phyloP scores from a whole-genome alignment of 1,140 invertebrate species.

The Oryzaephilus surinamensis region DNA sequence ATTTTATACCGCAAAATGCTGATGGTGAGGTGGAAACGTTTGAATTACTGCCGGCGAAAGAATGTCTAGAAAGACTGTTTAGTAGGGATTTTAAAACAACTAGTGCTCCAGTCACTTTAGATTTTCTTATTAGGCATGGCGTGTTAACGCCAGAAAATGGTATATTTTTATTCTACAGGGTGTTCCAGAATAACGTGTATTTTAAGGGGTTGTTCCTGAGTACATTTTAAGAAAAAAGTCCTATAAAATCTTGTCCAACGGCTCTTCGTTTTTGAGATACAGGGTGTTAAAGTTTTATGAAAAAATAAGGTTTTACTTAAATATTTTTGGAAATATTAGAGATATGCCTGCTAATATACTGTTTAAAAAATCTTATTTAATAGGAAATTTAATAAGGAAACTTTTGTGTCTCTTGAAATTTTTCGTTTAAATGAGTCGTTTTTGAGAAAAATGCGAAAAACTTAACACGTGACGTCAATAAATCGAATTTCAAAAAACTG shows the following conservation, averaged over 20 bases:
- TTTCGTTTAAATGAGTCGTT: no score
- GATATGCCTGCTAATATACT: no score
- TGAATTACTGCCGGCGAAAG: conserved; percentile 68
- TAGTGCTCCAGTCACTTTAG: conserved; percentile 77
- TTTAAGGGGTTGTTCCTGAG: neutral
- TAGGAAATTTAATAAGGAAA: no score
- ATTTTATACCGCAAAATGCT: conserved; percentile 80
- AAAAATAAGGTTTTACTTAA: no score
- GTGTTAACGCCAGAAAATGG: conserved; percentile 81
- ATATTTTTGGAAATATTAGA: no score
- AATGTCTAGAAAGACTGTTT: conserved; percentile 69
- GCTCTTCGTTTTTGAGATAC: no score
- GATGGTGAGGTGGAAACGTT: conserved; percentile 91
- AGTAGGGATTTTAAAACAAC: conserved; percentile 85
- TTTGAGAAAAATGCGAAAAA: no score
- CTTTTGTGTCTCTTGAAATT: no score
- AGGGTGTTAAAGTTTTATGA: no score
- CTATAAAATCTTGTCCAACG: neutral
- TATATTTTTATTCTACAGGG: conserved; percentile 37
- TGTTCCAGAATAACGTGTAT: neutral
- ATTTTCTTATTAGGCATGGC: conserved; percentile 86
- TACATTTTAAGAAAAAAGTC: neutral
- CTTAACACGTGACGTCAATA: no score
- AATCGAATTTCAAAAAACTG: no score
- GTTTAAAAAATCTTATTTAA: no score